Base-by-base conservation (phyloP, 2,888 invertebrate species). In the Diaprepes abbreviatus region DNA sequence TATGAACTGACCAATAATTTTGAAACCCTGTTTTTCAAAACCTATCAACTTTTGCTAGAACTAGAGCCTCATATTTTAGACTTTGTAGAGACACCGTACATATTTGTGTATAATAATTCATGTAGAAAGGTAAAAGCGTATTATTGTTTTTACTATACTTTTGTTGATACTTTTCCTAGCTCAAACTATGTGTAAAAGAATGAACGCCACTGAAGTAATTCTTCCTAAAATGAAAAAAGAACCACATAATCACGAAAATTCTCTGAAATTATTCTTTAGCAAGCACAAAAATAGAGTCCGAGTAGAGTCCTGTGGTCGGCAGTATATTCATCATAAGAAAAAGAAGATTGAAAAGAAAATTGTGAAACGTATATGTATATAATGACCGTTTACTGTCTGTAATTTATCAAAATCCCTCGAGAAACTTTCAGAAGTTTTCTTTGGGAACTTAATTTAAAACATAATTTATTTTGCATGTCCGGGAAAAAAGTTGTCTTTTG, bases 241-340 rank as follows among this genome's bases (percentile, higher is more conserved):
- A n/a, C 43, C 21, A 21, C 10, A 43, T 43, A 43, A 43, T 43
- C 19, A 21, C 19, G 19, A 43, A 43, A 50, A 14, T 50, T 28
- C 28, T 48, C 52, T 16, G 24, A 43, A 64, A 64, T 43, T 57
- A 69, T 55, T 65, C 57, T 58, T 57, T 64, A 59, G 43, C 64
- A 48, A 50, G 59, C 69, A 45, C 52, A 68, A 62, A 69, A 69
- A 69, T 69, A 69, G 64, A 69, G 69, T 69, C 69, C 69, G 64
- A 69, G 69, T 52, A 65, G 43, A 69, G 64, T 64, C 69, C 64
- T 69, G 69, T 58, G 69, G 69, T 69, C 64, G 69, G 65, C 70
- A 70, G 70, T 70, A 66, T 65, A 70, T 70, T 66, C 62, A 70
- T 70, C 70, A 70, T 70, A 60, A 60, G 66, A 54, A 59, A 50